A percentile compares a stretch with the other conserved stretches of the same genome.
Conservation (phyloP, 2,113 vertebrate genomes). For the Bubo scandiacus region DNA sequence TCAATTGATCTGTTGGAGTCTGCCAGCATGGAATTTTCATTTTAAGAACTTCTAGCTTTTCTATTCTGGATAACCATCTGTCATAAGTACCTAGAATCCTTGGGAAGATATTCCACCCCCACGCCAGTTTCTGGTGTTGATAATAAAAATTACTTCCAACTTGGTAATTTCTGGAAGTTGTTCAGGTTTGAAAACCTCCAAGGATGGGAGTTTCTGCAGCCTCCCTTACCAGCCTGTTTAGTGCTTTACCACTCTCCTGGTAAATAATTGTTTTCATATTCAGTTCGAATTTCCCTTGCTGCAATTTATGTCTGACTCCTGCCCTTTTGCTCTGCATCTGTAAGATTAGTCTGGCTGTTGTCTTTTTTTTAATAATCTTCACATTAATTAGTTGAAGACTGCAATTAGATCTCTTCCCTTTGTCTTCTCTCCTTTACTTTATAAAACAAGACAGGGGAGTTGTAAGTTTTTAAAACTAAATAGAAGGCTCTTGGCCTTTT, state of each 20-base stretch:
- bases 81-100: neutral
- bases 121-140: neutral
- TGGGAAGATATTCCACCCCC: neutral
- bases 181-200: neutral
- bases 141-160: neutral
- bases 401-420: neutral
- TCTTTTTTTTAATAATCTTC: neutral
- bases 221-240: neutral
- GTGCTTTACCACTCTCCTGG: neutral
- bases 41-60: neutral
- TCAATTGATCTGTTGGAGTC: neutral
- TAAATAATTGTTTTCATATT: neutral
- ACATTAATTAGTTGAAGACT: neutral
- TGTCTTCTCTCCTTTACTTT: neutral
- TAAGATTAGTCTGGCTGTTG: neutral
- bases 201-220: neutral
- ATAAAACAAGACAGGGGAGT: neutral
- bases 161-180: neutral
- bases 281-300: neutral
- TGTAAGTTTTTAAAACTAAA: neutral
- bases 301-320: neutral
- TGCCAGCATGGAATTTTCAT: neutral
- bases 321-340: neutral
- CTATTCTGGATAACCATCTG: neutral
- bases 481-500: neutral